A percentile compares a stretch with the other conserved stretches of the same genome.
These are phyloP conservation scores for Vannuccia rotundouncinata DNA, from an alignment of 2,888 invertebrate species.

Conservation along the genomic window DNA sequence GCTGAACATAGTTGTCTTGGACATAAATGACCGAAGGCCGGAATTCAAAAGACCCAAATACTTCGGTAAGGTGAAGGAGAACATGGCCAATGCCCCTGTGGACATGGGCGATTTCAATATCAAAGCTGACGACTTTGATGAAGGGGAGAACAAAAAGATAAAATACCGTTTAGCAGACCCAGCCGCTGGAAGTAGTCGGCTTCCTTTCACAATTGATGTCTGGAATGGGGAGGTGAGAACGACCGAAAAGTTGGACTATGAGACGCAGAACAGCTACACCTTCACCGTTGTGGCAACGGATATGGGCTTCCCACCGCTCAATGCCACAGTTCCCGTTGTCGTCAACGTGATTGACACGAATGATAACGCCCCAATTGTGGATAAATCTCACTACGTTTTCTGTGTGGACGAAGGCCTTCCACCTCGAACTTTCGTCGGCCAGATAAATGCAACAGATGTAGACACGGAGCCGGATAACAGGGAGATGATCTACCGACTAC, in stretches of 20 bases:
- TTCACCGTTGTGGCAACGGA: background rate
- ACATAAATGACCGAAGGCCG: constrained; percentile 30
- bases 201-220: constrained; percentile 27
- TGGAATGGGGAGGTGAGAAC: background rate
- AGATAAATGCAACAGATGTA: constrained; percentile 20
- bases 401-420: constrained; percentile 8
- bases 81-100: background rate
- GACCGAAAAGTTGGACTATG: constrained; percentile 1
- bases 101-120: constrained; percentile 18
- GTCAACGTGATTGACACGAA: constrained; percentile 30
- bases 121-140: constrained; percentile 28
- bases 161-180: constrained; percentile 11
- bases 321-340: background rate
- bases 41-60: constrained; percentile 21
- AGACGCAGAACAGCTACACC: background rate
- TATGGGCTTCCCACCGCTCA: background rate
- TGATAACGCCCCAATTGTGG: constrained; percentile 30
- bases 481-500: constrained; percentile 4
- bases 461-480: constrained; percentile 18
- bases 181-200: background rate
- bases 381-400: constrained; percentile 14
- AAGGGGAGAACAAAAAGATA: constrained; percentile 32
- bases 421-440: constrained; percentile 25
- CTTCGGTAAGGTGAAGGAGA: constrained; percentile 25
- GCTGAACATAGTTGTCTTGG: background rate